Percentiles rank a stretch among this genome's conserved stretches.
These are phyloP conservation scores for Remorina albescens DNA, from an alignment of 2,797 vertebrate genomes.

Conservation along the genomic window DNA sequence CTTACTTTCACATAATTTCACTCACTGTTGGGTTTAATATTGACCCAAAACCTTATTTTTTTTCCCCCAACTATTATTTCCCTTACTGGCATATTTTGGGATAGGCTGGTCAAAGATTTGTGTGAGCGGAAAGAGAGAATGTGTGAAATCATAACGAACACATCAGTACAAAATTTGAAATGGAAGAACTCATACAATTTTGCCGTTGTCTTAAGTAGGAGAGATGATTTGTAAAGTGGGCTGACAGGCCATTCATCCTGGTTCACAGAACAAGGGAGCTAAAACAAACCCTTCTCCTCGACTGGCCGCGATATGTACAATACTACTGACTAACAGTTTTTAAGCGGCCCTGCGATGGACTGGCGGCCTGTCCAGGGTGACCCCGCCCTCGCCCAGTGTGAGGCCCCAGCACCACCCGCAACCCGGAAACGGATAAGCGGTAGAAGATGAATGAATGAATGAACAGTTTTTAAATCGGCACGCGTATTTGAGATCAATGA, in stretches of 20 bases:
- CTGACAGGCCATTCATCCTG: constrained; percentile 44
- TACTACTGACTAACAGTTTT: constrained; percentile 30
- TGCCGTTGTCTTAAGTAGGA: constrained; percentile 64
- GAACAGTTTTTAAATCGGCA: constrained; percentile 50
- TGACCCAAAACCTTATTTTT: background rate
- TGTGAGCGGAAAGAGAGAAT: constrained; percentile 22
- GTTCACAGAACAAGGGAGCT: constrained; percentile 35
- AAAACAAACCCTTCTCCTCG: constrained; percentile 45
- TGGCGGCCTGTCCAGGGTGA: no score
- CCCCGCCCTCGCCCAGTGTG: no score
- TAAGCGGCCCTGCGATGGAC: no score
- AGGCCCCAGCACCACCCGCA: no score
- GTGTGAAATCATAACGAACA: constrained; percentile 43
- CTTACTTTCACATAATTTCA: constrained; percentile 29
- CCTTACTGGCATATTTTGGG: constrained; percentile 45
- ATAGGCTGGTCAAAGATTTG: constrained; percentile 51
- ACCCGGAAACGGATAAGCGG: no score
- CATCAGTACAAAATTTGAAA: constrained; percentile 47
- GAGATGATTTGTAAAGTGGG: constrained; percentile 42
- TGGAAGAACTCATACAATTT: constrained; percentile 64
- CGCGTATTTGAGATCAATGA: constrained; percentile 66
- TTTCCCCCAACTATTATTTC: constrained; percentile 7
- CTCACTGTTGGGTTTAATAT: constrained; percentile 11
- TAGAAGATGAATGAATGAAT: no score
- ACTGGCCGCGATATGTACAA: constrained; percentile 48